phyloP scores from a whole-genome alignment of 2,113 vertebrate genomes.

The Eupsittula cactorum region DNA sequence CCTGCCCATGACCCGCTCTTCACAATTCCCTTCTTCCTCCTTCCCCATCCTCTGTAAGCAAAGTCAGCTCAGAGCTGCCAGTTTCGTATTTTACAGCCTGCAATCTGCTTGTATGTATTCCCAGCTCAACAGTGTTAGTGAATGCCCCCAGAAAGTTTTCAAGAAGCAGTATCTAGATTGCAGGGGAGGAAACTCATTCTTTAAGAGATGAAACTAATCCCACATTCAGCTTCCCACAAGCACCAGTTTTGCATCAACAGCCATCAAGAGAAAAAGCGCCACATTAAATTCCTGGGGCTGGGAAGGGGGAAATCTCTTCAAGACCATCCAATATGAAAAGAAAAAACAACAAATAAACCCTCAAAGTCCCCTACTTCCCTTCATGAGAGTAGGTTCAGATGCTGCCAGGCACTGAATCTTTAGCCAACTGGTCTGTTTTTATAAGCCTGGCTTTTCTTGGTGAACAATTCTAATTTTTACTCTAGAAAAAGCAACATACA shows the following conservation, averaged over 20 bases:
- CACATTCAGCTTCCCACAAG: background rate
- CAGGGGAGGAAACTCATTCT: background rate
- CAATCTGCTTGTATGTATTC: background rate
- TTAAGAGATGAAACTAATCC: background rate
- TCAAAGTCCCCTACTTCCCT: background rate
- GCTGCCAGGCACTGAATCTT: background rate
- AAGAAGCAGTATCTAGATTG: background rate
- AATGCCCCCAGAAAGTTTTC: background rate
- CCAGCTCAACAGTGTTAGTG: background rate
- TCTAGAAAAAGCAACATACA: background rate
- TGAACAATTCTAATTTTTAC: background rate
- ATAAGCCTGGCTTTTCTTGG: background rate
- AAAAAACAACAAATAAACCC: background rate
- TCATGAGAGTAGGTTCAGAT: background rate
- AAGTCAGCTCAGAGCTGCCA: background rate
- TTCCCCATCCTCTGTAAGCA: background rate
- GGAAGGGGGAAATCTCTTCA: background rate
- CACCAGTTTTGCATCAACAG: background rate
- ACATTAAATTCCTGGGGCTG: background rate
- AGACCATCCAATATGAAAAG: background rate
- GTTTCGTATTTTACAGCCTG: background rate
- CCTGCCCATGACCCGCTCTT: accelerated
- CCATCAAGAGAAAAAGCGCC: background rate
- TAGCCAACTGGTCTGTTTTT: background rate
- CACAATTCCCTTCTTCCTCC: background rate